Percentiles rank a stretch among this genome's conserved stretches.
Conservation (phyloP, 2,888 invertebrate species). For the Drosophila flavopinicola region DNA sequence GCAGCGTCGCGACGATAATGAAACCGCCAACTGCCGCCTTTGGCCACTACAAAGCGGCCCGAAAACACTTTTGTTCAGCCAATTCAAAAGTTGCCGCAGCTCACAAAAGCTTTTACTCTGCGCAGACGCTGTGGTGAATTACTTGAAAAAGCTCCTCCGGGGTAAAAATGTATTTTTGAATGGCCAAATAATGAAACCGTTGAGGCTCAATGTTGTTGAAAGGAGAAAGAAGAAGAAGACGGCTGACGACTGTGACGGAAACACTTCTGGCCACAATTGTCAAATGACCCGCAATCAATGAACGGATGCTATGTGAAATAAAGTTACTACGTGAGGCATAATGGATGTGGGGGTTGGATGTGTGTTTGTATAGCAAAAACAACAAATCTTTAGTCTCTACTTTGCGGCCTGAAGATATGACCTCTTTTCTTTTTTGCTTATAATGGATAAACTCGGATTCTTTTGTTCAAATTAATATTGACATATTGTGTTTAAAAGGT, state of each 20-base stretch:
- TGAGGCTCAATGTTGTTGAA: conserved; percentile 53
- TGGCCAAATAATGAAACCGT: conserved; percentile 8
- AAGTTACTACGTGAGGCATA: conserved; percentile 5
- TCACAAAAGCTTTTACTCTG: conserved; percentile 43
- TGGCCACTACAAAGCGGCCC: conserved; percentile 48
- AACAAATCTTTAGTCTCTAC: too few species aligned
- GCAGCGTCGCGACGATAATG: conserved; percentile 78
- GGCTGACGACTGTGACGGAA: neutral
- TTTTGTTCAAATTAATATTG: too few species aligned
- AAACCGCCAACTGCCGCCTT: conserved; percentile 46
- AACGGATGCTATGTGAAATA: conserved; percentile 44
- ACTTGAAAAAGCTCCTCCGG: conserved; percentile 31
- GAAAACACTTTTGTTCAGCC: conserved; percentile 23
- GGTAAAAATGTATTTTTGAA: conserved; percentile 46
- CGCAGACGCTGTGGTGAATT: conserved; percentile 66
- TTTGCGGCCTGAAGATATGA: too few species aligned
- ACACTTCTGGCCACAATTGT: conserved; percentile 23
- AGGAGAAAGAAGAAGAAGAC: neutral
- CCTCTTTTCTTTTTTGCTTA: too few species aligned
- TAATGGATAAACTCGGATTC: too few species aligned
- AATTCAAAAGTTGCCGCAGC: conserved; percentile 38
- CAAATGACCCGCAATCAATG: conserved; percentile 52
- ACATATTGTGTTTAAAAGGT: too few species aligned
- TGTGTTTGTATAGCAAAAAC: too few species aligned
- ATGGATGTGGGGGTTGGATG: too few species aligned